phyloP scores from a whole-genome alignment of 2,113 vertebrate genomes.

The Ptychochromis oligacanthus region DNA sequence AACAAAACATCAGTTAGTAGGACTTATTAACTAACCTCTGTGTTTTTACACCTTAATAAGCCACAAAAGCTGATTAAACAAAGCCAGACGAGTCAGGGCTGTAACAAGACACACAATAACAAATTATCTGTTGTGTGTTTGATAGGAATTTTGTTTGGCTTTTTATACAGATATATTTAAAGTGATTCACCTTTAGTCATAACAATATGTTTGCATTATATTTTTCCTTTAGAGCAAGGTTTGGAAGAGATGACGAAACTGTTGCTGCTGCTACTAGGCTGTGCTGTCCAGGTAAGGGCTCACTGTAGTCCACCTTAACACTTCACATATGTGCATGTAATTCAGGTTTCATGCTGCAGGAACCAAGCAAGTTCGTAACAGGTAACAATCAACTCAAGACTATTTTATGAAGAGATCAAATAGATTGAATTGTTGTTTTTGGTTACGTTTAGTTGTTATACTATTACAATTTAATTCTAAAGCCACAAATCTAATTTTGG shows the following conservation, averaged over 20 bases:
- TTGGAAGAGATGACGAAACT: slow-evolving; percentile 95
- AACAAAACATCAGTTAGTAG: background rate
- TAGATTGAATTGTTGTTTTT: background rate
- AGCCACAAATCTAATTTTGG: background rate
- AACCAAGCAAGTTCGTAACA: background rate
- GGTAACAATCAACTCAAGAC: background rate
- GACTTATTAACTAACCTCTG: background rate
- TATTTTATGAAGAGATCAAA: background rate
- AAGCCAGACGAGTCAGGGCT: background rate
- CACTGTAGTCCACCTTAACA: background rate
- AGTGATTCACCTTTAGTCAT: background rate
- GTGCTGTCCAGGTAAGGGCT: slow-evolving; percentile 94
- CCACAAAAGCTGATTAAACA: background rate
- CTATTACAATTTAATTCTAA: background rate
- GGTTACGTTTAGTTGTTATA: background rate
- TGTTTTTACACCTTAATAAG: background rate
- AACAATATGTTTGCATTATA: background rate
- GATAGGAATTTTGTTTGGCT: background rate
- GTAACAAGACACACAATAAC: accelerated
- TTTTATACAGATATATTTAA: background rate
- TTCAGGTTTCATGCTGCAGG: background rate
- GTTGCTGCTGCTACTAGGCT: slow-evolving; percentile 92
- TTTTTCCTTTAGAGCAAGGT: slow-evolving; percentile 86
- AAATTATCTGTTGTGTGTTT: background rate
- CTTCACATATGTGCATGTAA: background rate